Conservation (phyloP, 2,113 vertebrate genomes). For the Menidia beryllina region DNA sequence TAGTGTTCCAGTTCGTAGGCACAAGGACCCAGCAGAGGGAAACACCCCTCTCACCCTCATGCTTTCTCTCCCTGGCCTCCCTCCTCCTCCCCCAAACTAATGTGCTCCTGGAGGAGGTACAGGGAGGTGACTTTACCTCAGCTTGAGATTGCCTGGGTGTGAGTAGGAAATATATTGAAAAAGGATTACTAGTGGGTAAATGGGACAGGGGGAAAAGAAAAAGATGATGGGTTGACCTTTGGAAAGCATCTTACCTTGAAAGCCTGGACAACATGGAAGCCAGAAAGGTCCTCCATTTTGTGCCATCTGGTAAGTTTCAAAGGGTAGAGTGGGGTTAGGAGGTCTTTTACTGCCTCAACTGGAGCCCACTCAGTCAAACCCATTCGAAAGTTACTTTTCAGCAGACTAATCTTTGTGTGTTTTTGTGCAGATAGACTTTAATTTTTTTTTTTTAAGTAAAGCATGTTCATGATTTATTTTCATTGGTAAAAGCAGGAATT, state of each 20-base stretch:
- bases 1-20: conserved; percentile 12
- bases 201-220: conserved; percentile 35
- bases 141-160: conserved; percentile 8
- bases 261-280: conserved; percentile 69
- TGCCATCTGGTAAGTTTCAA: conserved; percentile 78
- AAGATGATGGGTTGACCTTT: conserved; percentile 77
- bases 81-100: conserved; percentile 36
- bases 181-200: conserved; percentile 16
- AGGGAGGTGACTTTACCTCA: conserved; percentile 37
- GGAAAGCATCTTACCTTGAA: conserved; percentile 40
- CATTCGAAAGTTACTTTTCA: conserved; percentile 16
- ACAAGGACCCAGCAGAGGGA: conserved; percentile 64
- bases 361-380: conserved; percentile 49
- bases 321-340: conserved; percentile 34
- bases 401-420: not conserved
- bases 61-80: conserved; percentile 12
- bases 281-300: conserved; percentile 74
- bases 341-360: conserved; percentile 49
- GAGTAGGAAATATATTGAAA: conserved; percentile 20
- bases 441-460: not conserved
- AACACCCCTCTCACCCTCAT: conserved; percentile 6
- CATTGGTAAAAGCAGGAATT: not conserved
- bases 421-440: not conserved
- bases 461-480: not conserved
- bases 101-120: conserved; percentile 55